Base-by-base conservation (phyloP, 1,140 invertebrate genomes). In the Ctenoplectra terminalis region DNA sequence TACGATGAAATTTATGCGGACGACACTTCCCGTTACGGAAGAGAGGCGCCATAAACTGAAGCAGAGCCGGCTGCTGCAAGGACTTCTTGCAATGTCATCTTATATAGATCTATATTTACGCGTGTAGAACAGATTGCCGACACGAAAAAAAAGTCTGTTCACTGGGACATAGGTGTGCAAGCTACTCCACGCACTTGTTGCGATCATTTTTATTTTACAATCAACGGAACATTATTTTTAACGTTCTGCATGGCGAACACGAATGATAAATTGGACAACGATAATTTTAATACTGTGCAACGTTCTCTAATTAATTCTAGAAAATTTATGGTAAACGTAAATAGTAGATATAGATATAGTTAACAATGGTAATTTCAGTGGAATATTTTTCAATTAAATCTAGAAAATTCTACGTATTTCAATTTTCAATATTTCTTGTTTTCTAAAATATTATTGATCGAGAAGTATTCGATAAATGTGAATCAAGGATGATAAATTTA, bases 1-100 rank as follows among this genome's bases (percentile, higher is more conserved):
- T 78, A 78, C 77, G 64, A 54, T 84, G 54, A 71, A 87, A 87
- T 87, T 87, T 87, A 87, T 87, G 86, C 82, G 73, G 76, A 83
- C 81, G 77, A 84, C 83, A 84, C 77, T 82, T 87, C 77, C 73
- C 70, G 58, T 87, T 87, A 77, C 77, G 72, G 86, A 70, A 78
- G 52, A 61, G 69, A 74, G 50, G 69, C 73, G 72, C 67, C 81
- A 77, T 84, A 87, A 87, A 87, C 60, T n/a, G 58, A 74, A 34
- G 20, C 52, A 64, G 34, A 85, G 56, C 80, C 79, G 70, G 48
- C 54, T 76, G 13, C 46, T 37, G 75, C 74, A 76, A 79, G 75
- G 56, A 72, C 60, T 71, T n/a, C 31, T 34, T 9, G 64, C n/a
- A 67, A 60, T 71, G 81, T 71, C 58, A 82, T 69, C 31, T 29